Conservation (phyloP, 2,797 vertebrate genomes). For the Graptemys geographica region DNA sequence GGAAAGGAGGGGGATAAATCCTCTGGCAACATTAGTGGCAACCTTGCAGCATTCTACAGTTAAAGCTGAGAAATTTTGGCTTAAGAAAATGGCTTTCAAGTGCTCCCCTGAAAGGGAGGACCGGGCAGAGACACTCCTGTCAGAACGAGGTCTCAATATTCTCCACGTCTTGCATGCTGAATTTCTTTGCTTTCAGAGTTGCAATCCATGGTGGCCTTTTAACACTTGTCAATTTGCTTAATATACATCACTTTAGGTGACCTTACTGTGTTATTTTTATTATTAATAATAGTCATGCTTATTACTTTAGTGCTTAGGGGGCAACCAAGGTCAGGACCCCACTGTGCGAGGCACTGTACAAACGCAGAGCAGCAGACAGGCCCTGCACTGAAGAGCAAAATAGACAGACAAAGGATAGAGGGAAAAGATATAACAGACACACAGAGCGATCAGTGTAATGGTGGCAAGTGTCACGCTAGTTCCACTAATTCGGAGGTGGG, state of each 20-base stretch:
- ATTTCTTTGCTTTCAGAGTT: background rate
- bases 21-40: background rate
- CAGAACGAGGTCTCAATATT: background rate
- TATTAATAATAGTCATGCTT: background rate
- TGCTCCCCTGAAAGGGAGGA: background rate
- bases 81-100: background rate
- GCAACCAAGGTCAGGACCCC: background rate
- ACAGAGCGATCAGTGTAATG: background rate
- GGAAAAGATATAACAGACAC: background rate
- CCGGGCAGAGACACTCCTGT: background rate
- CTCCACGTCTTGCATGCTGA: background rate
- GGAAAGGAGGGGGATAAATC: background rate
- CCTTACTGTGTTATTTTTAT: background rate
- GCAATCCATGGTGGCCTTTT: background rate
- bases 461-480: background rate
- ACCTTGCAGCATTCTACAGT: background rate
- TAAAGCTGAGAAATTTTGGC: conserved; percentile 8
- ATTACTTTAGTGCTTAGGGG: background rate
- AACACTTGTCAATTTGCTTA: background rate
- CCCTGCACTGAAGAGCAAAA: background rate
- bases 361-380: background rate
- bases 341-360: background rate
- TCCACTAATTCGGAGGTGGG: background rate
- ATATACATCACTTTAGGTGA: background rate
- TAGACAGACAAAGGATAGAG: background rate